phyloP scores from a whole-genome alignment of 2,113 vertebrate species.

The Thalassarche chlororhynchos region DNA sequence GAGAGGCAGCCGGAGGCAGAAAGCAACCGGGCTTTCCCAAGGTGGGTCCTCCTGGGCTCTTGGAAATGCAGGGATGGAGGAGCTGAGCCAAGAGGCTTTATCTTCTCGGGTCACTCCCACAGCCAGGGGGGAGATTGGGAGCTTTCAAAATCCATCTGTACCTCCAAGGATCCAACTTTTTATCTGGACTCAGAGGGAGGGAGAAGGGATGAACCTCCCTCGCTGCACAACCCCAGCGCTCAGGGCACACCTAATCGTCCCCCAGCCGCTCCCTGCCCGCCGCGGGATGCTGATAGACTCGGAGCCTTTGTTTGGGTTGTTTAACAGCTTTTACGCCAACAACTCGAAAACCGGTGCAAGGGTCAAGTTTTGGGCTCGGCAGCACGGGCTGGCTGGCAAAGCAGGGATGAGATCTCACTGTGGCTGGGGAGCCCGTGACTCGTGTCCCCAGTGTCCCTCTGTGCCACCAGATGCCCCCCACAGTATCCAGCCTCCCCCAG shows the following conservation, averaged over 20 bases:
- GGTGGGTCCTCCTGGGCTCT: not conserved
- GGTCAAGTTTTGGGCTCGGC: not conserved
- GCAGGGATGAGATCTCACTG: fast-evolving
- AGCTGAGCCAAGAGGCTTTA: not conserved
- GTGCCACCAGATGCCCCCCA: not conserved
- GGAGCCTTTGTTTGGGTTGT: conserved; percentile 16
- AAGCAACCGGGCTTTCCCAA: not conserved
- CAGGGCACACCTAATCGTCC: not conserved
- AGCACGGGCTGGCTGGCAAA: not conserved
- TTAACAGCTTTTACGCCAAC: not conserved
- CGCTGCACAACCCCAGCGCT: fast-evolving
- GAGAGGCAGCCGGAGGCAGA: not conserved
- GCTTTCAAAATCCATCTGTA: not conserved
- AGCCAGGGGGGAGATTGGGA: not conserved
- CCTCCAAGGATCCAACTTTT: conserved; percentile 11
- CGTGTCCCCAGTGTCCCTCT: fast-evolving
- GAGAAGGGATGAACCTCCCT: not conserved
- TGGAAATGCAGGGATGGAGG: not conserved
- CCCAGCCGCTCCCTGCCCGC: not conserved
- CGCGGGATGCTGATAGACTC: not conserved
- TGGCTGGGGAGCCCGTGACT: fast-evolving
- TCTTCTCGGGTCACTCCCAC: not conserved
- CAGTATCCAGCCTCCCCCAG: not conserved
- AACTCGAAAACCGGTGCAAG: not conserved
- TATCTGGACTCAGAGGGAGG: conserved; percentile 20